Conservation (phyloP, 2,113 vertebrate genomes). For the Rhinoptilus africanus region DNA sequence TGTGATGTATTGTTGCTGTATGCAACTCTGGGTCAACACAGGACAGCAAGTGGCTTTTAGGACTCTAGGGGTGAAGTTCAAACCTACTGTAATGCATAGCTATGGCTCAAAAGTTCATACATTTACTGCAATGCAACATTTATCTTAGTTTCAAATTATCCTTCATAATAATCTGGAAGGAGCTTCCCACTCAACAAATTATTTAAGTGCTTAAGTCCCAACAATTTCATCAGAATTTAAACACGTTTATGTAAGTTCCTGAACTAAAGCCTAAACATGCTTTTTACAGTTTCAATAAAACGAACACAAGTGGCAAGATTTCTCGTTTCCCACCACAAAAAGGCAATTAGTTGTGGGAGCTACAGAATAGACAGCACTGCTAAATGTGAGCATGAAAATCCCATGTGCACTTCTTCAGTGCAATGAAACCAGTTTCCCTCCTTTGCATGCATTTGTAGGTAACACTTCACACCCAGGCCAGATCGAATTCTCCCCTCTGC, state of each 20-base stretch:
- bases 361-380: neutral
- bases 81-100: neutral
- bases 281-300: neutral
- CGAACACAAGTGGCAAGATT: neutral
- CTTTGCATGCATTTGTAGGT: neutral
- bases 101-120: neutral
- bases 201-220: neutral
- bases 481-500: neutral
- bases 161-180: neutral
- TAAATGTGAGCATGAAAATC: neutral
- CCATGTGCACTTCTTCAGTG: neutral
- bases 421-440: neutral
- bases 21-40: neutral
- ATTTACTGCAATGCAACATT: neutral
- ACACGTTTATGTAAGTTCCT: neutral
- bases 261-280: neutral
- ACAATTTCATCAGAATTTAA: neutral
- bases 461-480: neutral
- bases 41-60: neutral
- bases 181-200: neutral
- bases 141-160: neutral
- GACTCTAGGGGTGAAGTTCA: neutral
- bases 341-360: neutral
- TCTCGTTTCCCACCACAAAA: neutral
- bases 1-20: neutral